Evolutionary conservation across 2,113 vertebrate species (phyloP), one percentile per base, ranked within the genome.

Genomic region (Chloropsis cyanopogon): DNA sequence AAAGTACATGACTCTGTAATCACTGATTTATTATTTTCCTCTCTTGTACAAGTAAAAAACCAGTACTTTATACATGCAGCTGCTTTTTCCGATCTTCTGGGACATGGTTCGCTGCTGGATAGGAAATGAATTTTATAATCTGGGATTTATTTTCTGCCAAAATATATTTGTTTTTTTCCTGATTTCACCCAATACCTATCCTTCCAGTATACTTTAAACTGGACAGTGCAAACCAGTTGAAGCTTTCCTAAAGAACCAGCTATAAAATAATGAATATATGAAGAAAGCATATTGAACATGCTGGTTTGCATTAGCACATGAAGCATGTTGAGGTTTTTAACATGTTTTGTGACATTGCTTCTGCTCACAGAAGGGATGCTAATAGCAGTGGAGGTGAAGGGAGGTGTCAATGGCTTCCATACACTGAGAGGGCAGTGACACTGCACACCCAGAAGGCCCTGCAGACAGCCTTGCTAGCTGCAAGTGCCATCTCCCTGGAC

Each of bases 1-100:
- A 86, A 88, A 92, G 56, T 61, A 69, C 64, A 56, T 68, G 79
- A 75, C 93, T 91, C 68, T 49, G 35, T 91, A 80, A 81, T 96
- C 84, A 73, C 42, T 17, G 50, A 54, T 73, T 87, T 93, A 28
- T 19, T 80, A 4, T 59, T 92, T 86, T 88, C 14, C 18, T 75
- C 49, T 71, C 75, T 35, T 0, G 1, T 52, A 63, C 9, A 61
- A 76, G 37, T 42, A 4, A 59, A 85, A 83, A 54, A 0, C 0
- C 13, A 54, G 4, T 8, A n/a, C 31, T 87, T 93, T 37, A 61
- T 44, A 54, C 1, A 4, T 37, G 35, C 31, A 87, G 12, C 16
- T 65, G 26, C 39, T 89, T 92, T 82, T 12, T 25, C 24, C 68
- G 3, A 35, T 95, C 65, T 65, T 85, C 42, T 80, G 26, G 37